Evolutionary conservation across 2,888 invertebrate genomes (phyloP), one percentile per base, ranked within the genome.

Genomic region (Hesperia comma): DNA sequence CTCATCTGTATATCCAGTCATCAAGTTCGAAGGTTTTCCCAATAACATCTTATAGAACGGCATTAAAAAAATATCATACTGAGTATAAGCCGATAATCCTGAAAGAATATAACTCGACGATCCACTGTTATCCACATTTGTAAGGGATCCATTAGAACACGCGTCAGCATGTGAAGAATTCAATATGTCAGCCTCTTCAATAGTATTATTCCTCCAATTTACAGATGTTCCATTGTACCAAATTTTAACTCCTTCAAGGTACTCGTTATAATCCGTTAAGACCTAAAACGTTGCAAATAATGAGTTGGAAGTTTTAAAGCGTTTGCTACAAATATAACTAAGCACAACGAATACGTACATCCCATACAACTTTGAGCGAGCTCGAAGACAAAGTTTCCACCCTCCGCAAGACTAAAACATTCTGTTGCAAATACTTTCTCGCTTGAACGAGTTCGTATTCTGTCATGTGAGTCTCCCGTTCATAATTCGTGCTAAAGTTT

Each of bases 11-110:
- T 95, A 95, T 21, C 96, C 96, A 14, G 96, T 94, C 90, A 97
- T 96, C 6, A 97, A 96, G 91, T 99, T 99, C 63, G 98, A 98
- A 12, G 98, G 98, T 79, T 97, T 97, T 6, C 99, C 99, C 81
- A 99, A 95, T 70, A 98, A 94, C 72, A 95, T 96, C 83, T 96
- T 96, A 85, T 96, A 97, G 86, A 97, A 98, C 0, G 98, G 98
- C 78, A 97, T 96, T 68, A 98, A 93, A 83, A 98, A 98, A 79
- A 99, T 96, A 86, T 98, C 98, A 83, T 99, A 99, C 81, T 96
- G 96, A 33, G 96, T 97, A 84, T 95, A 97, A 72, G 98, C 96
- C 79, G 95, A 94, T 74, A 99, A 89, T 74, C 96, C 96, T 8
- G 95, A 95, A 17, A 97, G 93, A 14, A 95, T 93, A 81, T 96